Evolutionary conservation across 2,797 vertebrate genomes (phyloP), one percentile per base, ranked within the genome.

Genomic region (Oreonectes daqikongensis): DNA sequence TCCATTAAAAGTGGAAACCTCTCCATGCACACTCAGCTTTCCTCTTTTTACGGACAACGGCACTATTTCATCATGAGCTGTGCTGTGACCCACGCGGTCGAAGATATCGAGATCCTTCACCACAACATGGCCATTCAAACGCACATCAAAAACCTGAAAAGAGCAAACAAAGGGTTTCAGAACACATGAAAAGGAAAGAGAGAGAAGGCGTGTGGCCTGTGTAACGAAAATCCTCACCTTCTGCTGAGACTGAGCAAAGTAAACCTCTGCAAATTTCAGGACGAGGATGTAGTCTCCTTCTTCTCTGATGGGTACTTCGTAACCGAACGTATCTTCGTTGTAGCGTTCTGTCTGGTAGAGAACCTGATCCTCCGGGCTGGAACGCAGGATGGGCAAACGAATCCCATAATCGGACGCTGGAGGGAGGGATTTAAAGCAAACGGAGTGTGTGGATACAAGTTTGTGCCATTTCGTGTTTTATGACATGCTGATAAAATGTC

Each of bases 51-150:
- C 95, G 68, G 94, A 95, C 88, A 99, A 96, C 28, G 96, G 86
- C 82, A 99, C 94, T 26, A 96, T 96, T 88, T 98, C 98, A 81
- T 99, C 98, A 0, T 99, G 97, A 81, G 98, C 98, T 0, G 97
- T 99, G 83, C 97, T 98, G 91, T 99, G 98, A 64, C 98, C 98
- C 30, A 99, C 98, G 32, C 95, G 93, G 53, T 99, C 97, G 86
- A 99, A 99, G 87, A 99, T 99, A 85, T 99, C 98, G 88, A 99
- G 88, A 88, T 99, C 97, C 87, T 98, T 99, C 83, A 99, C 96
- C 83, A 99, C 98, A 4, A 95, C 88, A 0, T 99, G 98, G 80
- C 95, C 95, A 2, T 99, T 99, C 72, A 99, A 88, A 74, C 97
- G 95, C 46, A 99, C 96, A 59, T 99, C 98, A 88, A 99, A 99